Conservation (phyloP, 2,113 vertebrate genomes). For the Hiodon tergisus region DNA sequence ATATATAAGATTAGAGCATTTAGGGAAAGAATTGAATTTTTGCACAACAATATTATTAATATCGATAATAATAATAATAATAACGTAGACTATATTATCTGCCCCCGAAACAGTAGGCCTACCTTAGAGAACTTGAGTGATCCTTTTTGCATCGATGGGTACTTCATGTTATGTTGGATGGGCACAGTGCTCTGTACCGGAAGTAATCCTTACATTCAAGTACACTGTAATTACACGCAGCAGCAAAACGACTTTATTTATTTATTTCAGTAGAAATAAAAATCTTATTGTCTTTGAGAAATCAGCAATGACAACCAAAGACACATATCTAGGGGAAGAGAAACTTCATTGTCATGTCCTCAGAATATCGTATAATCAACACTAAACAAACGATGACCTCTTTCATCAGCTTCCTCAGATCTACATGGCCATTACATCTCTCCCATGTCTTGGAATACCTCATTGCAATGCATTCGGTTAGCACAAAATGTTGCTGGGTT, state of each 20-base stretch:
- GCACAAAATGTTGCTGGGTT: neutral
- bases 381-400: too few species aligned
- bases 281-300: neutral
- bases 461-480: conserved; percentile 3
- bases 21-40: conserved; percentile 26
- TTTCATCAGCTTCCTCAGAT: neutral
- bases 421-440: conserved; percentile 13
- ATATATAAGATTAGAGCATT: conserved; percentile 30
- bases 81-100: neutral
- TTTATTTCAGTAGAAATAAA: neutral
- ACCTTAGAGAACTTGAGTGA: neutral
- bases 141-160: neutral
- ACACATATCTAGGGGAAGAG: neutral
- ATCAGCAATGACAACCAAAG: neutral
- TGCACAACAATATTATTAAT: conserved; percentile 30
- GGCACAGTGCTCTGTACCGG: conserved; percentile 22
- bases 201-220: neutral
- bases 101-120: neutral
- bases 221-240: neutral
- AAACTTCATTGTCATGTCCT: neutral
- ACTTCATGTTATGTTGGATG: conserved; percentile 7
- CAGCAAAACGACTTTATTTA: neutral
- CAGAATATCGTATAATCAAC: neutral
- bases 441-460: conserved; percentile 11
- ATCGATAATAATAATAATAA: neutral